Evolutionary conservation across 2,113 vertebrate species (phyloP), one percentile per base, ranked within the genome.

Genomic region (Mastomys natalensis): DNA sequence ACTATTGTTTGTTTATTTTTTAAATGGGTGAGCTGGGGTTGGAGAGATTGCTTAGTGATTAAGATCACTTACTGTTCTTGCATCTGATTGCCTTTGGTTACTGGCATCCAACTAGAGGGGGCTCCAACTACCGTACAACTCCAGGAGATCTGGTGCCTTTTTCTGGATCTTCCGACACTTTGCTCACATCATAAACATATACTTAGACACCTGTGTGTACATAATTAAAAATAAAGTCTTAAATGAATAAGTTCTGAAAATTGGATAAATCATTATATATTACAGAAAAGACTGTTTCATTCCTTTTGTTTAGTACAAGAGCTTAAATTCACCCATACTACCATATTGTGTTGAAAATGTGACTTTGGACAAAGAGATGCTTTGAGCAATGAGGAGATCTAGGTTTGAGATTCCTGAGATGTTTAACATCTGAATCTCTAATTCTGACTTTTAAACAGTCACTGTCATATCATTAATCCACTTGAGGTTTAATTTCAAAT

Each of bases 401-500:
- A 53, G 5, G 5, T 91, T 53, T 34, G 77, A n/a, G 48, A 86
- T 90, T 93, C 90, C 64, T 15, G 82, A 92, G 53, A 96, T 45
- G 90, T 37, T 37, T 81, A 40, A 70, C 64, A 77, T 93, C 45
- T 90, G 88, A 95, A 95, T 93, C 95, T 87, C 90, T 95, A 96
- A 90, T 76, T 94, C 48, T 96, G 73, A 73, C 72, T 90, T 96
- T 96, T 74, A 96, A 92, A 76, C 4, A 92, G 80, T 89, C 90
- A 87, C 73, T 82, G 93, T 64, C 58, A 60, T 62, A 40, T 73
- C 82, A 95, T 92, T 78, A 89, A 95, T 74, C 10, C 40, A 80
- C 87, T 95, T 96, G 91, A 74, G 86, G 43, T 55, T 95, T 93
- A 95, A 96, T 64, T 37, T 86, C 94, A 95, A 95, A 91, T 96